Evolutionary conservation across 2,888 invertebrate species (phyloP).

Genomic region (Drosophila formosana): DNA sequence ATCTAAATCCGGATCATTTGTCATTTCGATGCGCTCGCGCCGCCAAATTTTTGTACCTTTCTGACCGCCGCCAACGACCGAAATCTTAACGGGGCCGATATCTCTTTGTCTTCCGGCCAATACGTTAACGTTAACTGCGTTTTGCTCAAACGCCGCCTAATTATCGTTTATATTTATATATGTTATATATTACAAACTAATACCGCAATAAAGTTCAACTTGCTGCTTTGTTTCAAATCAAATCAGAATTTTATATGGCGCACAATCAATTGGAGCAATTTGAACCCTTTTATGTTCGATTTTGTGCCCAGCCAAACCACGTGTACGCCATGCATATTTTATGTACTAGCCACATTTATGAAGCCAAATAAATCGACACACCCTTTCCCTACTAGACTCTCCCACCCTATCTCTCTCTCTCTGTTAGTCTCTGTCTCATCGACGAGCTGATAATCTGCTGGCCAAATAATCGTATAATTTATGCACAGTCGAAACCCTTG

Average conservation of each 20-base stretch:
- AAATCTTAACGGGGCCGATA: conserved; percentile 85
- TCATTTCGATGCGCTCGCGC: conserved; percentile 90
- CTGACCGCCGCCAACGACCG: conserved; percentile 85
- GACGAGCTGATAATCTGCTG: conserved; percentile 67
- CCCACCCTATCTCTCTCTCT: background rate
- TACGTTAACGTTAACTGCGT: conserved; percentile 80
- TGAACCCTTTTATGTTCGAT: conserved; percentile 33
- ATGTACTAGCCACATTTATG: conserved; percentile 50
- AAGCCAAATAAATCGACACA: conserved; percentile 26
- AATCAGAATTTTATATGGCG: conserved; percentile 55
- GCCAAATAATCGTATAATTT: conserved; percentile 75
- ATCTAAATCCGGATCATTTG: conserved; percentile 94
- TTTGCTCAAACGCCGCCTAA: conserved; percentile 57
- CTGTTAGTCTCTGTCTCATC: conserved; percentile 14
- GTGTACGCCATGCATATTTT: conserved; percentile 64
- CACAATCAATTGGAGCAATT: conserved; percentile 32
- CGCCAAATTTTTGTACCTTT: conserved; percentile 85
- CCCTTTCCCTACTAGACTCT: background rate
- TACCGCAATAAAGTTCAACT: conserved; percentile 20
- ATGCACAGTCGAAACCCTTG: conserved; percentile 47
- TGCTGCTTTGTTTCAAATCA: conserved; percentile 11
- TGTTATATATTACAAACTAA: background rate
- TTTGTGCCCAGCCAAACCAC: conserved; percentile 46
- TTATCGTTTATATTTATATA: background rate
- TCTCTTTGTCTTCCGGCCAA: conserved; percentile 85